phyloP scores from a whole-genome alignment of 2,113 vertebrate genomes.

The Clarias batrachus region DNA sequence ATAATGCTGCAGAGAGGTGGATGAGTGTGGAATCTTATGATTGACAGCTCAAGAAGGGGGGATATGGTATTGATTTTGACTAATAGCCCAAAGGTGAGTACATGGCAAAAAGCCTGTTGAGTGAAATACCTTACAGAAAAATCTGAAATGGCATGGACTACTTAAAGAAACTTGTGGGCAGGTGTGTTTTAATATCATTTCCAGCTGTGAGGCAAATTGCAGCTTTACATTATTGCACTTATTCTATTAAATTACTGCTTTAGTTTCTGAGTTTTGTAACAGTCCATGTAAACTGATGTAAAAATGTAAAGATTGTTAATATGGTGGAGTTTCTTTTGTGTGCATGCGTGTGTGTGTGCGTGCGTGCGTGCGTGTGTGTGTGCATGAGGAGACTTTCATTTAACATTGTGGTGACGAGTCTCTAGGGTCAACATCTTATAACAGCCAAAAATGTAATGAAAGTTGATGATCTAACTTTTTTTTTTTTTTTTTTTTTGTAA shows the following conservation, averaged over 20 bases:
- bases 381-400: background rate
- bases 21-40: conserved; percentile 29
- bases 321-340: background rate
- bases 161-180: background rate
- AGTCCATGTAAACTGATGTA: background rate
- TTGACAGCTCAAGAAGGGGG: background rate
- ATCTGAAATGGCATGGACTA: background rate
- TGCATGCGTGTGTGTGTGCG: too few relatives aligned
- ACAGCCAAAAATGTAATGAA: background rate
- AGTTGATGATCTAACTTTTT: background rate
- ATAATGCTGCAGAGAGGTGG: conserved; percentile 34
- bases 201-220: background rate
- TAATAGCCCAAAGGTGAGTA: background rate
- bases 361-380: too few relatives aligned
- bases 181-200: background rate
- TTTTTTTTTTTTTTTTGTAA: background rate
- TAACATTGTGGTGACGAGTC: background rate
- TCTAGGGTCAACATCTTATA: background rate
- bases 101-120: background rate
- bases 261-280: background rate
- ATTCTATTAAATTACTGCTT: background rate
- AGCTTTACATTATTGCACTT: background rate
- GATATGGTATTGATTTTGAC: background rate
- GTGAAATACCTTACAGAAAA: background rate
- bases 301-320: background rate